A percentile compares a stretch with the other conserved stretches of the same genome.
phyloP scores from a whole-genome alignment of 2,797 vertebrate genomes.

The Poliocrania exsul region DNA sequence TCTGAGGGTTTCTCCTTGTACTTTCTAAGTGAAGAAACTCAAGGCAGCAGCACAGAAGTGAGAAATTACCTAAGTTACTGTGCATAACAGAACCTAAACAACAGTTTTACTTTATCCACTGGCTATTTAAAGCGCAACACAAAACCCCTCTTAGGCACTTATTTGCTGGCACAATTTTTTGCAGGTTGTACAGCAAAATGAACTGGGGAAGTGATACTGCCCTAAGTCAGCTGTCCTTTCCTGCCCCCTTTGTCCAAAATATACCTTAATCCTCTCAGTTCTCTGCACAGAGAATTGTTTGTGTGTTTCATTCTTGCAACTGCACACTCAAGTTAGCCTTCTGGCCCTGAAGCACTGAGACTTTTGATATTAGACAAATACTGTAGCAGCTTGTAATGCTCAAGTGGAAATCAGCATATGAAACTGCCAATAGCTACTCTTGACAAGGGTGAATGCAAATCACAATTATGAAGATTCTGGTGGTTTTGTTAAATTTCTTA shows the following conservation, averaged over 20 bases:
- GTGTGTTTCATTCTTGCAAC: background rate
- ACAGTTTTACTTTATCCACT: background rate
- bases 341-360: background rate
- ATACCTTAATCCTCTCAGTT: background rate
- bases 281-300: background rate
- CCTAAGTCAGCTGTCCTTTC: background rate
- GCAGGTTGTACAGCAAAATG: background rate
- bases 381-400: background rate
- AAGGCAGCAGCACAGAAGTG: background rate
- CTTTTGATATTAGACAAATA: background rate
- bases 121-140: background rate
- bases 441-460: background rate
- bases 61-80: background rate
- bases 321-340: background rate
- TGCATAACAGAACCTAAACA: background rate
- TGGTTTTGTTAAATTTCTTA: background rate
- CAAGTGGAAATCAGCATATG: background rate
- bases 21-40: background rate
- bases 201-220: background rate
- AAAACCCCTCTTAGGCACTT: background rate
- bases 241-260: background rate
- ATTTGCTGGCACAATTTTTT: background rate
- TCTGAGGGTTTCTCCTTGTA: background rate
- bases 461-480: background rate
- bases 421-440: background rate